A percentile compares a stretch with the other conserved stretches of the same genome.
Conservation (phyloP, 2,888 invertebrate genomes). For the Nemoura dubitans region DNA sequence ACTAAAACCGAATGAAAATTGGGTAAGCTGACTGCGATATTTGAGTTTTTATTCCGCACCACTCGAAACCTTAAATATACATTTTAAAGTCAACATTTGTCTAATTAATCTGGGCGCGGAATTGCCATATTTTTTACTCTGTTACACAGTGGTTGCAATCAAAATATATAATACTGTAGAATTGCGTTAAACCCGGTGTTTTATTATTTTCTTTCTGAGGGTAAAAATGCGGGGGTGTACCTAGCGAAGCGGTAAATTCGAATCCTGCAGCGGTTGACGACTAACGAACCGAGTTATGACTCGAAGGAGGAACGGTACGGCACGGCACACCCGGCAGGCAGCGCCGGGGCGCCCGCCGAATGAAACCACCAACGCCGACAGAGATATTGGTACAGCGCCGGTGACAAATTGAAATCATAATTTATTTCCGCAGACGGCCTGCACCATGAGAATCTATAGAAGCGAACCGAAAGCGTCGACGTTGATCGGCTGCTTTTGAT, state of each 20-base stretch:
- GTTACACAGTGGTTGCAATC: conserved; percentile 7
- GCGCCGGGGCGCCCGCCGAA: background rate
- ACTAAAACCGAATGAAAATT: background rate
- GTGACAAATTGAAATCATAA: conserved; percentile 27
- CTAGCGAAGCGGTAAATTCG: conserved; percentile 43
- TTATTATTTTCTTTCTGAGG: conserved; percentile 3
- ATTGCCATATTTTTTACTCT: background rate
- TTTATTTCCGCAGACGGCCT: background rate
- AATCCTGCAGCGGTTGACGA: conserved; percentile 37
- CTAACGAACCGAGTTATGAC: conserved; percentile 47
- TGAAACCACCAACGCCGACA: background rate
- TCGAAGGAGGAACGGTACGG: background rate
- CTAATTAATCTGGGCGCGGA: background rate
- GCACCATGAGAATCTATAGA: background rate
- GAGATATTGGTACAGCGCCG: background rate
- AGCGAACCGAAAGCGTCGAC: background rate
- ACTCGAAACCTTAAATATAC: background rate
- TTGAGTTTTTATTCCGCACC: background rate
- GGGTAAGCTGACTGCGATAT: background rate
- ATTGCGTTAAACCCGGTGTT: background rate
- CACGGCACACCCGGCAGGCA: background rate
- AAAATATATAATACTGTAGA: background rate
- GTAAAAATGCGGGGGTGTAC: conserved; percentile 24
- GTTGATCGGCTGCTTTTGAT: conserved; percentile 1
- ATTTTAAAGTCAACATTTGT: background rate